Base-by-base conservation (phyloP, 2,888 invertebrate species). In the Stenichneumon culpator region DNA sequence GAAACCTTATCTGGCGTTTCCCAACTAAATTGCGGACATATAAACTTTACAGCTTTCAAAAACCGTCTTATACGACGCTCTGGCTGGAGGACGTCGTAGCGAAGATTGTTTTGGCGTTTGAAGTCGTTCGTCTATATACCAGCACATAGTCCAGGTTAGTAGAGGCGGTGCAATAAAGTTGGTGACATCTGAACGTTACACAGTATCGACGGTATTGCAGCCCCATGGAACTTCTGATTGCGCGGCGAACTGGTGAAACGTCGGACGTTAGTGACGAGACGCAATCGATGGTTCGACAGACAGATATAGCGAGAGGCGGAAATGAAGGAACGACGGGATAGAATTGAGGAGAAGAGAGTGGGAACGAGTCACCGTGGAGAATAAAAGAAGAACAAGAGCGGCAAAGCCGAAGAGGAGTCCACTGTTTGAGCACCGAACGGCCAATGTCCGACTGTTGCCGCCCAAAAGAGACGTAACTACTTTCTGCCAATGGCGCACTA, bases 401-500 rank as follows among this genome's bases (percentile, higher is more conserved):
- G 60, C 14, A 69, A 47, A 68, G 57, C 69, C 19, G 57, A 32
- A 60, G 47, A 60, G 19, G 32, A 11, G 75, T 67, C 4, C 28
- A 47, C 47, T 50, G 22, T 60, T 60, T n/a, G 63, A 47, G 9
- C 32, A 69, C n/a, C 69, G 36, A 63, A 22, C 14, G 22, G 16
- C 36, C 70, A 63, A 57, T 70, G 50, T 70, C 70, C 63, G 70
- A 50, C 57, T 60, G 63, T 70, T 63, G 69, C 50, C 70, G 60
- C 32, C 16, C 19, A 32, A 79, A 70, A 50, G 60, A 79, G 70
- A 79, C 63, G 69, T 79, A 70, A 79, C 69, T 47, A 36, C 70
- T 79, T 79, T 60, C 70, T 63, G 60, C 32, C 70, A 57, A 79
- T 32, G 36, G 63, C 22, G 47, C 60, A 22, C 79, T 32, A 63